A percentile compares a stretch with the other conserved stretches of the same genome.
Conservation (phyloP, 2,113 vertebrate genomes). For the Ploceus nigricollis region DNA sequence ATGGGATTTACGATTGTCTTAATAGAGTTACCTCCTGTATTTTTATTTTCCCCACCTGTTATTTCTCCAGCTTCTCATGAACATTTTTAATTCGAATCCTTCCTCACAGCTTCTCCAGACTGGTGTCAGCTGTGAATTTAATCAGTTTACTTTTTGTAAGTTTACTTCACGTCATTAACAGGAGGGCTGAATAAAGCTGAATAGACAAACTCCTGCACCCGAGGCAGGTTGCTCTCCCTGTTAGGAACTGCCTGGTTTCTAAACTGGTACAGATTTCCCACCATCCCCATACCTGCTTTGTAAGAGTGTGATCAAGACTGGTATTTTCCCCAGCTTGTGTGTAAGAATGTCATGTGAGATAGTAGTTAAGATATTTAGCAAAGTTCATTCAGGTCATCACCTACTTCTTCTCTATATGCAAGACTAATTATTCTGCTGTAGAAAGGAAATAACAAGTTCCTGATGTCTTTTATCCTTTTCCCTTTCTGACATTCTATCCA, state of each 20-base stretch:
- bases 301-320: background rate
- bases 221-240: background rate
- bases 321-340: background rate
- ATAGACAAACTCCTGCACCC: background rate
- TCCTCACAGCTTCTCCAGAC: conserved; percentile 1
- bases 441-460: background rate
- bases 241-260: background rate
- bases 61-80: background rate
- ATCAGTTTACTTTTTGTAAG: conserved; percentile 20
- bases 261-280: background rate
- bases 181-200: background rate
- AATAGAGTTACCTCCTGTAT: background rate
- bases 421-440: background rate
- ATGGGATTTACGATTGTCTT: background rate
- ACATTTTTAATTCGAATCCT: conserved; percentile 31
- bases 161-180: background rate
- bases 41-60: background rate
- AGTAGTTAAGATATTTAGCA: background rate
- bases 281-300: background rate
- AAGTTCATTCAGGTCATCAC: background rate
- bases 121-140: conserved; percentile 48
- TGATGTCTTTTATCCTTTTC: background rate
- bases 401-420: background rate
- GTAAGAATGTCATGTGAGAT: background rate
- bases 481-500: background rate